These are phyloP conservation scores for Meganola albula DNA, from an alignment of 2,888 invertebrate genomes.

Conservation along the genomic window DNA sequence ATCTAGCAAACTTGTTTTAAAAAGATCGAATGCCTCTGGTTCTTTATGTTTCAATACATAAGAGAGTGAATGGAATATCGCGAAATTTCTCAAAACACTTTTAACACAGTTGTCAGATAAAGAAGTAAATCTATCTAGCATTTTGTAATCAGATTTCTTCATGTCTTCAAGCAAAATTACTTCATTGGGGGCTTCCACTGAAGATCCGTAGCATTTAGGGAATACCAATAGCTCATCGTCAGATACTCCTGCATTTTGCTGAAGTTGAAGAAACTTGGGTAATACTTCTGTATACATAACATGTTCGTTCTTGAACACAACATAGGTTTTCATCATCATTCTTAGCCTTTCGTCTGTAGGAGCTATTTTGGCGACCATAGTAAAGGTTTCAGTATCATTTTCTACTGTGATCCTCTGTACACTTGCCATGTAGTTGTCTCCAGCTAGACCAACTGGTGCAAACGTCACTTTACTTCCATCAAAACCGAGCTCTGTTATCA, in stretches of 20 bases:
- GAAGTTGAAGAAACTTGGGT: conserved; percentile 35
- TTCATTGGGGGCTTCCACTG: conserved; percentile 33
- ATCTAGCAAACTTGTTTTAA: conserved; percentile 24
- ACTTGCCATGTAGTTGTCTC: conserved; percentile 37
- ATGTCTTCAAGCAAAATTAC: conserved; percentile 46
- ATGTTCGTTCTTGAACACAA: conserved; percentile 38
- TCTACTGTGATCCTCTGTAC: conserved; percentile 31
- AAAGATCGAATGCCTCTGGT: conserved; percentile 27
- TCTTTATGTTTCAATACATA: conserved; percentile 40
- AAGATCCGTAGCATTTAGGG: conserved; percentile 39
- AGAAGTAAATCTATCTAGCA: conserved; percentile 37
- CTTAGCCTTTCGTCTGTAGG: conserved; percentile 25
- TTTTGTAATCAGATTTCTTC: conserved; percentile 26
- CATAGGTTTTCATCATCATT: conserved; percentile 15
- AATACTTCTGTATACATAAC: conserved; percentile 37
- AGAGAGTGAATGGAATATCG: conserved; percentile 43
- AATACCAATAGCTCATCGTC: conserved; percentile 32
- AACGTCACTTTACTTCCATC: conserved; percentile 30
- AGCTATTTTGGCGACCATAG: conserved; percentile 43
- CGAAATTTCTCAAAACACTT: conserved; percentile 39
- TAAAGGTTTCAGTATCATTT: conserved; percentile 22
- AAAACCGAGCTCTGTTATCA: conserved; percentile 33
- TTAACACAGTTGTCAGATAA: conserved; percentile 33
- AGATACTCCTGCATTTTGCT: conserved; percentile 32
- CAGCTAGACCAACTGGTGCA: conserved; percentile 32